phyloP scores from a whole-genome alignment of 2,888 invertebrate genomes.

The Macrosoma leucophasiata region DNA sequence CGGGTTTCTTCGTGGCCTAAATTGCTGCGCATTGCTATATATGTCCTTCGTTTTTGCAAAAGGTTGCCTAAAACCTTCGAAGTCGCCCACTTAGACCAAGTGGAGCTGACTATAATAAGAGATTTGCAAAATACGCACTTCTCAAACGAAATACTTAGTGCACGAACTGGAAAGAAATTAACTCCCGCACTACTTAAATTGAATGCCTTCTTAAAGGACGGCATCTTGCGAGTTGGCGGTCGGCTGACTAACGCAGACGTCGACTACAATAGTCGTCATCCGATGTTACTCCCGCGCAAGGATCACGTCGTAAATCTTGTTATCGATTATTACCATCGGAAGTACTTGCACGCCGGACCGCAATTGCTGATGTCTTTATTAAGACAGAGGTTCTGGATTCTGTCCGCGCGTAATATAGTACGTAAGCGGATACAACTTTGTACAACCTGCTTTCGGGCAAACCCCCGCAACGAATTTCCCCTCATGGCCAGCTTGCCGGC shows the following conservation, averaged over 20 bases:
- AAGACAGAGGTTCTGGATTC: conserved; percentile 5
- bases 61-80: too few species aligned
- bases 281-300: conserved; percentile 1
- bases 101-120: too few species aligned
- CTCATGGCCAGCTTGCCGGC: conserved; percentile 4
- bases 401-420: conserved; percentile 4
- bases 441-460: not conserved
- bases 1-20: not conserved
- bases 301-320: conserved; percentile 5
- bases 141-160: too few species aligned
- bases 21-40: too few species aligned
- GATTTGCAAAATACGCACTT: too few species aligned
- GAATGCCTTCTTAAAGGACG: not conserved
- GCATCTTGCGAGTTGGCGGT: conserved; percentile 4
- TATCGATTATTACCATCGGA: conserved; percentile 3
- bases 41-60: too few species aligned
- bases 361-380: conserved; percentile 4
- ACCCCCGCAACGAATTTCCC: not conserved
- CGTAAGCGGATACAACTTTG: conserved; percentile 4
- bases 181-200: not conserved
- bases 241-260: conserved; percentile 1
- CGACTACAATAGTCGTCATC: not conserved
- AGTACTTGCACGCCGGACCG: conserved; percentile 2
- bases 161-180: not conserved
- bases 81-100: too few species aligned